These are phyloP conservation scores for Melitaea athalia DNA, from an alignment of 2,888 invertebrate genomes.

Conservation along the genomic window DNA sequence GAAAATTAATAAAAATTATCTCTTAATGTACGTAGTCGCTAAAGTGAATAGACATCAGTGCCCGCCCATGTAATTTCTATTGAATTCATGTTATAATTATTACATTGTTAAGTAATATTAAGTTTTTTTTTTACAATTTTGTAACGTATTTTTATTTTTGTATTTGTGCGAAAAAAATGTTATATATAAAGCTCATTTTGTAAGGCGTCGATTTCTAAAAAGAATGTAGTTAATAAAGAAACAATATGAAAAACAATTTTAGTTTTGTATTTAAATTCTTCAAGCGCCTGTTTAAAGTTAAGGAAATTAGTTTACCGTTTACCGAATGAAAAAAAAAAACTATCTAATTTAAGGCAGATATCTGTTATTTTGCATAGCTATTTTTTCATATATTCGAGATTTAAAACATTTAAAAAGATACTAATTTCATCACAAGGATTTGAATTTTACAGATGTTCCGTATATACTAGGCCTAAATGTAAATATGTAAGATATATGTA, in stretches of 20 bases:
- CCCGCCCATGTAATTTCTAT: conserved; percentile 36
- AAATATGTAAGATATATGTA: conserved; percentile 68
- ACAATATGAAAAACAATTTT: conserved; percentile 33
- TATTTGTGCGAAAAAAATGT: conserved; percentile 35
- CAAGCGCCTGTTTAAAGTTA: conserved; percentile 7
- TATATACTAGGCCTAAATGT: conserved; percentile 54
- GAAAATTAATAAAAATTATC: background rate
- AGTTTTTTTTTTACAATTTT: conserved; percentile 44
- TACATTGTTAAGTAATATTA: conserved; percentile 40
- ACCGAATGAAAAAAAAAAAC: conserved; percentile 5
- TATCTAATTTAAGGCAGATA: conserved; percentile 24
- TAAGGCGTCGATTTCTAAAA: conserved; percentile 45
- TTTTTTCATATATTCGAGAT: conserved; percentile 33
- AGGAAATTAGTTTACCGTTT: conserved; percentile 1
- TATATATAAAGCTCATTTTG: conserved; percentile 41
- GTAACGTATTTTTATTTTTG: conserved; percentile 37
- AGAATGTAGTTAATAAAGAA: conserved; percentile 35
- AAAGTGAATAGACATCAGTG: conserved; percentile 33
- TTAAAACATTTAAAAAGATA: conserved; percentile 25
- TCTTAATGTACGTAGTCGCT: conserved; percentile 23
- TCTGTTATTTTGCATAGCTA: conserved; percentile 34
- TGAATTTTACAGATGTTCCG: conserved; percentile 22
- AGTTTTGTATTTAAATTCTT: conserved; percentile 27
- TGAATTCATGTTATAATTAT: conserved; percentile 20
- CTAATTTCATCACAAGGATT: conserved; percentile 31